A percentile compares a stretch with the other conserved stretches of the same genome.
These are phyloP conservation scores for Neostethus bicornis DNA, from an alignment of 2,797 vertebrate genomes.

Conservation along the genomic window DNA sequence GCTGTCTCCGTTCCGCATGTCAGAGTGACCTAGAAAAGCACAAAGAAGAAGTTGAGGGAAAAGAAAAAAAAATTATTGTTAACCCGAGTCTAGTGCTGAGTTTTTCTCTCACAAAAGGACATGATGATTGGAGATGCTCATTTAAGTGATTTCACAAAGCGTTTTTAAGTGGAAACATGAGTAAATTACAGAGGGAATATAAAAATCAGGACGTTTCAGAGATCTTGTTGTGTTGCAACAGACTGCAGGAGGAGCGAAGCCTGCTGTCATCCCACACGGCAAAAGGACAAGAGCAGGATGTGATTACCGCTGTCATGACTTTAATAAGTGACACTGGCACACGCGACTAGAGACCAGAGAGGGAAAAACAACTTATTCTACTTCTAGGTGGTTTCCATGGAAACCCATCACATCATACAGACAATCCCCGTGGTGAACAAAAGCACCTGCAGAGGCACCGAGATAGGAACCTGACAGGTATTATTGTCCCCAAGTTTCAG, in stretches of 20 bases:
- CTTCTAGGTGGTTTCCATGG: constrained; percentile 74
- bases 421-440: constrained; percentile 67
- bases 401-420: constrained; percentile 71
- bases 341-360: constrained; percentile 39
- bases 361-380: constrained; percentile 57
- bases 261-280: constrained; percentile 6
- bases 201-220: not conserved
- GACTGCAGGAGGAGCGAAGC: not conserved
- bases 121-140: constrained; percentile 29
- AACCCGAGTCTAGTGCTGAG: constrained; percentile 61
- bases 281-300: constrained; percentile 22
- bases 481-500: constrained; percentile 52
- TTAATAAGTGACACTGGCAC: constrained; percentile 58
- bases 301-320: constrained; percentile 45
- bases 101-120: constrained; percentile 22
- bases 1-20: constrained; percentile 83
- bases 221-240: constrained; percentile 4
- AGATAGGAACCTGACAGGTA: constrained; percentile 51
- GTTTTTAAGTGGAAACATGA: constrained; percentile 7
- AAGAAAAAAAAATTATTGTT: constrained; percentile 59
- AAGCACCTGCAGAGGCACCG: constrained; percentile 59
- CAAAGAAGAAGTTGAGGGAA: constrained; percentile 52
- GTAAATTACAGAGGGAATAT: constrained; percentile 24
- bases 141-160: not conserved
- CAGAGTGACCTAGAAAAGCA: constrained; percentile 85